Conservation (phyloP, 2,113 vertebrate genomes). For the Sphaerodactylus townsendi region DNA sequence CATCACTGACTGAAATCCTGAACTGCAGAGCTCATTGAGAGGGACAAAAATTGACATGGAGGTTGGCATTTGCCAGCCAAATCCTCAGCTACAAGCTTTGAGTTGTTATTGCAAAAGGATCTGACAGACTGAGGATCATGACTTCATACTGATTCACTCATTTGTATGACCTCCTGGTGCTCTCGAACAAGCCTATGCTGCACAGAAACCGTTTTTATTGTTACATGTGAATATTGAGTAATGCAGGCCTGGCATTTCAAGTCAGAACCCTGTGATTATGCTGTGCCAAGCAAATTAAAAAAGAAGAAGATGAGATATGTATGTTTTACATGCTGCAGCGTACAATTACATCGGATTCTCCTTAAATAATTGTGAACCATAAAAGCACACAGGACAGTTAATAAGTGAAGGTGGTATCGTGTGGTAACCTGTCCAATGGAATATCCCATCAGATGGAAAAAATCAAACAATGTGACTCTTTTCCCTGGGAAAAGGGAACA, state of each 20-base stretch:
- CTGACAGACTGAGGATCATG: not conserved
- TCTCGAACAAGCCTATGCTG: not conserved
- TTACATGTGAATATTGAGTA: not conserved
- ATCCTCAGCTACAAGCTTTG: not conserved
- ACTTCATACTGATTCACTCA: not conserved
- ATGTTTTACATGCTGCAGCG: not conserved
- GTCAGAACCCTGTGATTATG: not conserved
- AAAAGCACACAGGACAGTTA: not conserved
- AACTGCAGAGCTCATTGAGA: not conserved
- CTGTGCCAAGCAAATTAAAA: slow-evolving; percentile 14
- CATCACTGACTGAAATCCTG: too few relatives aligned
- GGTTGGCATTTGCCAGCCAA: not conserved
- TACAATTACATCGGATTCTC: not conserved
- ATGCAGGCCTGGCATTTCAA: not conserved
- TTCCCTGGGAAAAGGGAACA: not conserved
- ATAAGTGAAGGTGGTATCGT: not conserved
- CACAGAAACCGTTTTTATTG: not conserved
- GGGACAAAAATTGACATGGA: not conserved
- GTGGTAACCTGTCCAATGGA: not conserved
- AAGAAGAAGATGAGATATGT: not conserved
- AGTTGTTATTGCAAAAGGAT: not conserved
- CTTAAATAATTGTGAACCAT: not conserved
- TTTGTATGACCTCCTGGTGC: not conserved
- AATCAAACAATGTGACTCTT: not conserved
- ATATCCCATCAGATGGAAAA: not conserved